Conservation (phyloP, 2,113 vertebrate species). For the Lophochroa leadbeateri region DNA sequence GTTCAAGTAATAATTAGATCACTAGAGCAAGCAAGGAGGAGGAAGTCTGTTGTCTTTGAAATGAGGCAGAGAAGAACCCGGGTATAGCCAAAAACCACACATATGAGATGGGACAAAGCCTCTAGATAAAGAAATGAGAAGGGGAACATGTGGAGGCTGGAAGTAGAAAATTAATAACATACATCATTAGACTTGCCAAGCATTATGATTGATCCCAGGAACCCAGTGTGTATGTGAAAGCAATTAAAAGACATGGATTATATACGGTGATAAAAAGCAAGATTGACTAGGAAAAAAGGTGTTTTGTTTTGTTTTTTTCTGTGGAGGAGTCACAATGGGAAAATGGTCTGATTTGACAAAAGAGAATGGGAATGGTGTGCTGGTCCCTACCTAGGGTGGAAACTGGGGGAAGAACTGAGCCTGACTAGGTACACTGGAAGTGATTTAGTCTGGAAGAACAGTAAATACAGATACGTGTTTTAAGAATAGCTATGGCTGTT, state of each 20-base stretch:
- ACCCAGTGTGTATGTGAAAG: not conserved
- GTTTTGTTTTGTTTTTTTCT: not conserved
- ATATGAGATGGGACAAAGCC: not conserved
- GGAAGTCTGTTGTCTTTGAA: not conserved
- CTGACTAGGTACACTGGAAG: not conserved
- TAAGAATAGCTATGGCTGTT: not conserved
- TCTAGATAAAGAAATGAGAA: not conserved
- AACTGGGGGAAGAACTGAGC: not conserved
- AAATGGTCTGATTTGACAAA: not conserved
- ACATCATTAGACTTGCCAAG: not conserved
- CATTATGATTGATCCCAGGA: not conserved
- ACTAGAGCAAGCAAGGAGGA: not conserved
- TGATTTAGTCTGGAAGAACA: not conserved
- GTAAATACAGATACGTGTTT: rapidly evolving
- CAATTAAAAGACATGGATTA: not conserved
- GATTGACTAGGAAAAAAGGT: not conserved
- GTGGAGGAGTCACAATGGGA: not conserved
- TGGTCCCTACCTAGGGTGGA: not conserved
- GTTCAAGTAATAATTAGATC: not conserved
- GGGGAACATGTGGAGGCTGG: not conserved
- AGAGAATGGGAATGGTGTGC: not conserved
- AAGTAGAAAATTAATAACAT: not conserved
- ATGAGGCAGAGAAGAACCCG: not conserved
- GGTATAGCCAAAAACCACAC: not conserved
- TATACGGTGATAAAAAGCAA: not conserved